Evolutionary conservation across 2,888 invertebrate genomes (phyloP), one percentile per base, ranked within the genome.

Genomic region (Diloba caeruleocephala): DNA sequence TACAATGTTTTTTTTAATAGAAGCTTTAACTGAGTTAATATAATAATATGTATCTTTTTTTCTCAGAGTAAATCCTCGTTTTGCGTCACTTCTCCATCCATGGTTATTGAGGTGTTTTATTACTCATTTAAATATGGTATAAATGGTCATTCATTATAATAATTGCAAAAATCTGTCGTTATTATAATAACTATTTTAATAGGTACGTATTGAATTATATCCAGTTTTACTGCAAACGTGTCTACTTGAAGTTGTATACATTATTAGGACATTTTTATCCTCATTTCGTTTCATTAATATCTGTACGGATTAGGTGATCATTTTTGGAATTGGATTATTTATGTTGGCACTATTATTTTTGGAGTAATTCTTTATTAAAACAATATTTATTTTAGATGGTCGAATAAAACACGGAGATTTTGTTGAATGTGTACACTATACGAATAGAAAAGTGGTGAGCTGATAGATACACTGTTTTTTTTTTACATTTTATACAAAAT

Each of bases 191-290:
- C 13, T 1, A 59, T 61, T 42, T 61, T 61, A 59, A 61, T 59
- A 54, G 48, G 25, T 48, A n/a, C n/a, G n/a, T n/a, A 59, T 42
- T 42, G 19, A 25, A 6, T 54, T 54, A 46, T 33, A 54, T 61
- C 41, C 41, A 46, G 8, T 28, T 53, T 45, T 13, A 9, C 37
- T 12, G 23, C 53, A 13, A 45, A 25, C 39, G 61, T 46, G 61
- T 46, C n/a, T 25, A 9, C 5, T 21, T 29, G 10, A 44, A 39
- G 38, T 5, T 9, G 7, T 42, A 14, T 38, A 17, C 15, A 29
- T 37, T 32, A n/a, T n/a, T 5, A 53, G 28, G 36, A 13, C 21
- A 19, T 37, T 10, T 21, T 19, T 60, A 46, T 53, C 32, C 8
- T 21, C 19, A 32, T 41, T 61, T 39, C 9, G 15, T 3, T n/a